Base-by-base conservation (phyloP, 2,113 vertebrate genomes). In the Taxidea taxus region DNA sequence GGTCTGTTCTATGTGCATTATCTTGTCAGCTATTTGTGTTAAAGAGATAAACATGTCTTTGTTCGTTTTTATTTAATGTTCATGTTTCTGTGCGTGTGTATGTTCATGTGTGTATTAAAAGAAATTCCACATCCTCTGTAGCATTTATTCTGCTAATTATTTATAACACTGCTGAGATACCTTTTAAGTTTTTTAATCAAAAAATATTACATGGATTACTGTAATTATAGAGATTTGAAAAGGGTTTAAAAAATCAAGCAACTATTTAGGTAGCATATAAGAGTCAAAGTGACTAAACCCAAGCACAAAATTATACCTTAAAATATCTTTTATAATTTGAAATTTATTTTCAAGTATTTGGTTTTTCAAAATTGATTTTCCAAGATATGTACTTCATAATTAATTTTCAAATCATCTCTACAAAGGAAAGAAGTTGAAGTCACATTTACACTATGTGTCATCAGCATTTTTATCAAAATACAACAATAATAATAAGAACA, bases 71-170 rank as follows among this genome's bases (percentile, higher is more conserved):
- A 91, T 94, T 98, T 97, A 96, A 94, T 94, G 56, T 93, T 92
- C 90, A 80, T 96, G 91, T 95, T 90, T 96, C 56, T 95, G 15
- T 95, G 78, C 60, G 27, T 94, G 80, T 92, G 27, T 96, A 95
- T 94, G 81, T 97, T 97, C 34, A 95, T 74, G 81, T 95, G 80
- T 97, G 89, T 68, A 98, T 98, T 98, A 97, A 97, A 98, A 75
- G 29, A 95, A 62, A 81, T 97, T 96, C 56, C 56, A 95, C 93
- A 96, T 86, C 27, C 18, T 95, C 34, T 96, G 29, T 51, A 92
- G 87, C 56, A 97, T 60, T 96, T 93, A 81, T 97, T 88, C 84
- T 93, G 78, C 49, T 87, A 96, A 96, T 97, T 97, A 94, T 87
- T 97, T 97, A 34, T 70, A 88, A 80, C 44, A 77, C 34, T 92